A percentile compares a stretch with the other conserved stretches of the same genome.
These are phyloP conservation scores for Papilio dardanus DNA, from an alignment of 1,140 invertebrate species.

Conservation along the genomic window DNA sequence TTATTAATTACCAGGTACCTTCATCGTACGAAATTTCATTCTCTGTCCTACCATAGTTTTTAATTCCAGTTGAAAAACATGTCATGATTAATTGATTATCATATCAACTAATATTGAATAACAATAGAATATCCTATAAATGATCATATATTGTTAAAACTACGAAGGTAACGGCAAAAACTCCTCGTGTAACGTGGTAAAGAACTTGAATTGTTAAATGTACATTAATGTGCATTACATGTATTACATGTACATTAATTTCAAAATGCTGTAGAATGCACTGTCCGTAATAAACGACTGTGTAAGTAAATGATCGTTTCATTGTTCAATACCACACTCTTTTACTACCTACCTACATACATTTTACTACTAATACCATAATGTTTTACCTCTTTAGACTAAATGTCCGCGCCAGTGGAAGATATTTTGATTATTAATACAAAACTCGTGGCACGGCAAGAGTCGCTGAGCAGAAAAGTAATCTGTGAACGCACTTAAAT, in stretches of 20 bases:
- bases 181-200: background rate
- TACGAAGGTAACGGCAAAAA: background rate
- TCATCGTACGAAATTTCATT: background rate
- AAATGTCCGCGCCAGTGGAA: too few species aligned
- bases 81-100: background rate
- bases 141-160: background rate
- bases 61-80: conserved; percentile 6
- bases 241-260: too few species aligned
- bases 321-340: background rate
- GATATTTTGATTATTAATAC: too few species aligned
- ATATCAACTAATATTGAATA: background rate
- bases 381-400: too few species aligned
- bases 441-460: too few species aligned
- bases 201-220: background rate
- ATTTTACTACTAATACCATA: too few species aligned
- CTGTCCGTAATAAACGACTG: conserved; percentile 4
- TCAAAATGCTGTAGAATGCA: conserved; percentile 7
- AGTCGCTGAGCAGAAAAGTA: too few species aligned
- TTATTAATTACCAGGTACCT: background rate
- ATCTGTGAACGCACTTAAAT: too few species aligned
- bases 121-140: background rate
- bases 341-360: too few species aligned
- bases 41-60: background rate
- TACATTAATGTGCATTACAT: too few species aligned
- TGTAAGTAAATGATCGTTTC: conserved; percentile 6